A percentile compares a stretch with the other conserved stretches of the same genome.
phyloP scores from a whole-genome alignment of 2,797 vertebrate genomes.

The Aphelocoma californica region DNA sequence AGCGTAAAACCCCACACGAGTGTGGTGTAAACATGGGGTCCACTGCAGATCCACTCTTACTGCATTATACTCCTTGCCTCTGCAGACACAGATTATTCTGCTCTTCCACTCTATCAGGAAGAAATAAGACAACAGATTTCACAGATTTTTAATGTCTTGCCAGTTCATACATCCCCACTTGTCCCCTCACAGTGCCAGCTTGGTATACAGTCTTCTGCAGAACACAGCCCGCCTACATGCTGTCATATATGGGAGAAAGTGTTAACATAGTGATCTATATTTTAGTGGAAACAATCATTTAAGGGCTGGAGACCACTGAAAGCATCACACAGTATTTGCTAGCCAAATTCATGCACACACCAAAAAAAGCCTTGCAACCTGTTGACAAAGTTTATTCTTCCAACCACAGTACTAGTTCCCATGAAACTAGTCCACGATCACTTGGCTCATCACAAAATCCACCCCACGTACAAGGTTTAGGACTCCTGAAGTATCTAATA shows the following conservation, averaged over 20 bases:
- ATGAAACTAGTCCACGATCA: background rate
- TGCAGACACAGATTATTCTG: background rate
- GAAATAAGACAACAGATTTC: background rate
- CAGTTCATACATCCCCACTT: background rate
- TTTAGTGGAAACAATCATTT: constrained; percentile 35
- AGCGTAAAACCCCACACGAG: accelerated
- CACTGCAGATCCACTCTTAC: background rate
- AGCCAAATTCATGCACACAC: background rate
- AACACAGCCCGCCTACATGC: background rate
- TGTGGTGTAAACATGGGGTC: accelerated
- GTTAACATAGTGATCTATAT: constrained; percentile 32
- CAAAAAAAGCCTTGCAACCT: background rate
- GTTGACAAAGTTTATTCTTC: background rate
- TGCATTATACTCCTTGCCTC: background rate
- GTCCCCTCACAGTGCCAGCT: background rate
- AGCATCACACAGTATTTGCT: background rate
- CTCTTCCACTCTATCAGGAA: background rate
- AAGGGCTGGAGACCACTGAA: constrained; percentile 8
- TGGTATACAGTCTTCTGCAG: background rate
- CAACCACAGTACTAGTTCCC: background rate
- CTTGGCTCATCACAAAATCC: background rate
- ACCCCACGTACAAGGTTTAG: background rate
- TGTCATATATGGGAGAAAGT: background rate
- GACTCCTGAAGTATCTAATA: background rate
- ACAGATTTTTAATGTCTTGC: background rate